Base-by-base conservation (phyloP, 2,113 vertebrate genomes). In the Periophthalmus modestus region DNA sequence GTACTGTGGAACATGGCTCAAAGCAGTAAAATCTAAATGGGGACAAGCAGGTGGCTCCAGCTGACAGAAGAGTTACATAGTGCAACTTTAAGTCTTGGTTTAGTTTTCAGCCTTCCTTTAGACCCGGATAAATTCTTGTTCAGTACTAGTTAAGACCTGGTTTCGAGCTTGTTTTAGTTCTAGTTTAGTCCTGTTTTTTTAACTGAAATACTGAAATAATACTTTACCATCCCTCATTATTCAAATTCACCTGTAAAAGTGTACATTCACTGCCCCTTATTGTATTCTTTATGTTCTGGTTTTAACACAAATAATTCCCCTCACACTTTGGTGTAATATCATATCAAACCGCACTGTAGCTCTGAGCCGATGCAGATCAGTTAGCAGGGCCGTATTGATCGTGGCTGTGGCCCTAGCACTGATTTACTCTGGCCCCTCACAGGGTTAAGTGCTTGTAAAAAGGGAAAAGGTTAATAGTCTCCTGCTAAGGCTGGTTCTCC, bases 381-480 rank as follows among this genome's bases (percentile, higher is more conserved):
- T 90, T 89, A 87, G 85, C 77, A 72, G 75, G 68, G 63, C 4
- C 1, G 4, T 36, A 89, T 92, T 88, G 48, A 93, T 91, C 80
- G 21, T 1, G 18, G 61, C 79, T 75, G 73, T 74, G 81, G 24
- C 66, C 83, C 75, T 85, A 84, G 88, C 65, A 71, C 71, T 89
- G 88, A 92, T 91, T 90, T 88, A 92, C 85, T 74, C 69, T 55
- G 75, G 75, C 74, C 79, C 61, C 78, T 85, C 74, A 85, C 90
- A 82, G 88, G 85, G 87, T 90, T 91, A 90, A 91, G 89, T 88
- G 88, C 74, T 87, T 88, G 88, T 89, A 89, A 91, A 65, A 90
- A 91, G 65, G 59, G 73, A 85, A 90, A 90, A 90, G 86, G 87
- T 91, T 90, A 87, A 88, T 82, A 83, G 85, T 89, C 82, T 83